phyloP scores from a whole-genome alignment of 2,888 invertebrate species.

The Drosophila siamana region DNA sequence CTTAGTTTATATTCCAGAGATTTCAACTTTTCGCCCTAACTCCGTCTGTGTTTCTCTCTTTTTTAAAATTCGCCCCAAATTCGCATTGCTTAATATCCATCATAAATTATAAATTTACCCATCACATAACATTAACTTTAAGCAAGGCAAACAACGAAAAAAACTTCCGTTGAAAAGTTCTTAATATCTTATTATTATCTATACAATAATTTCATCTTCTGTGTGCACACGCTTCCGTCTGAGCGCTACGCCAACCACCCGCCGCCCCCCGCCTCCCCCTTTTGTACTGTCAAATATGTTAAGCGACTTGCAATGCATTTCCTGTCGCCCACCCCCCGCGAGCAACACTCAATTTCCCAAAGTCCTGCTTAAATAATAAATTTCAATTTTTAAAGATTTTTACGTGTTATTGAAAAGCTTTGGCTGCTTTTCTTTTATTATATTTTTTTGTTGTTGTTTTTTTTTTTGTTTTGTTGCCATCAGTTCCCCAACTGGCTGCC shows the following conservation, averaged over 20 bases:
- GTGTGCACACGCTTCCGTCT: conserved; percentile 58
- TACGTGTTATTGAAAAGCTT: conserved; percentile 74
- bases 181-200: conserved; percentile 71
- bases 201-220: conserved; percentile 50
- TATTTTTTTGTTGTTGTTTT: conserved; percentile 1
- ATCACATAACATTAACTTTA: conserved; percentile 45
- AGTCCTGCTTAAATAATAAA: conserved; percentile 71
- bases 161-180: conserved; percentile 56
- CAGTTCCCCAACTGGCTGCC: conserved; percentile 47
- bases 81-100: conserved; percentile 32
- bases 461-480: conserved; percentile 16
- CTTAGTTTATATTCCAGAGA: not conserved
- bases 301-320: conserved; percentile 65
- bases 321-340: conserved; percentile 37
- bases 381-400: conserved; percentile 78
- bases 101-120: conserved; percentile 73
- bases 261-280: not conserved
- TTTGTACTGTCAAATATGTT: conserved; percentile 51
- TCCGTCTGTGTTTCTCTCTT: no score
- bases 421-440: conserved; percentile 25
- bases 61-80: no score
- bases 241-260: not conserved
- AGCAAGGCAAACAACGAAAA: conserved; percentile 17
- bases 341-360: conserved; percentile 13
- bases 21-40: not conserved